Evolutionary conservation across 2,888 invertebrate genomes (phyloP).

Genomic region (Morpho helenor): DNA sequence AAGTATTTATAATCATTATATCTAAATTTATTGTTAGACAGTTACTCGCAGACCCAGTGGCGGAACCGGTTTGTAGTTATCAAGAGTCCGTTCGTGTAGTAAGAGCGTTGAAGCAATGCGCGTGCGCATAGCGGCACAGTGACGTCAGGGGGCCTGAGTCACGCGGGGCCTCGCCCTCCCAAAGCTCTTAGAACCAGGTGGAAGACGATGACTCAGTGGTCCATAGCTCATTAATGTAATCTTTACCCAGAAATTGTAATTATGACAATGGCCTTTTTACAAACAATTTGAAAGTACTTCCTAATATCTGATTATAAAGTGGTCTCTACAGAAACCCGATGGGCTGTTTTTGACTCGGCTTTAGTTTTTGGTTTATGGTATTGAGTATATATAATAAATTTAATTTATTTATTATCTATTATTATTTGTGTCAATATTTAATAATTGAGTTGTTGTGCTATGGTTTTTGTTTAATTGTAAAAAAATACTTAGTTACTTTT

Average conservation of each 20-base stretch:
- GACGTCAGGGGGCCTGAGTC: constrained; percentile 45
- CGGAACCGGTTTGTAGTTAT: constrained; percentile 4
- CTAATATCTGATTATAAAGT: background rate
- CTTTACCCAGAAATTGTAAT: constrained; percentile 8
- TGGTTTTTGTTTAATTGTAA: no score
- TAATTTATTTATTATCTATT: no score
- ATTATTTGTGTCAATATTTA: no score
- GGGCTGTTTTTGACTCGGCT: no score
- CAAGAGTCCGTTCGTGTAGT: background rate
- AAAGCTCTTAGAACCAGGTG: constrained; percentile 17
- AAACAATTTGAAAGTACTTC: background rate
- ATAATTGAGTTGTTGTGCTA: no score
- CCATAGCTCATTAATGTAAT: constrained; percentile 17
- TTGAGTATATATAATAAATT: no score
- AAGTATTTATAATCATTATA: no score
- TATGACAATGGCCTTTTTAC: background rate
- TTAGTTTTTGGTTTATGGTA: no score
- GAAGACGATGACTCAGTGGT: constrained; percentile 16
- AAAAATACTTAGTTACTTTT: no score
- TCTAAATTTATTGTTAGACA: no score
- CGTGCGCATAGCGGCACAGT: constrained; percentile 48
- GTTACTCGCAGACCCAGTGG: no score
- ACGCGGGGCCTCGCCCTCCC: constrained; percentile 13
- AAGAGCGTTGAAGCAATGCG: constrained; percentile 26
- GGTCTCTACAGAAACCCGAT: no score